Evolutionary conservation across 2,888 invertebrate species (phyloP), one percentile per base, ranked within the genome.

Genomic region (Drosophila anomelani): DNA sequence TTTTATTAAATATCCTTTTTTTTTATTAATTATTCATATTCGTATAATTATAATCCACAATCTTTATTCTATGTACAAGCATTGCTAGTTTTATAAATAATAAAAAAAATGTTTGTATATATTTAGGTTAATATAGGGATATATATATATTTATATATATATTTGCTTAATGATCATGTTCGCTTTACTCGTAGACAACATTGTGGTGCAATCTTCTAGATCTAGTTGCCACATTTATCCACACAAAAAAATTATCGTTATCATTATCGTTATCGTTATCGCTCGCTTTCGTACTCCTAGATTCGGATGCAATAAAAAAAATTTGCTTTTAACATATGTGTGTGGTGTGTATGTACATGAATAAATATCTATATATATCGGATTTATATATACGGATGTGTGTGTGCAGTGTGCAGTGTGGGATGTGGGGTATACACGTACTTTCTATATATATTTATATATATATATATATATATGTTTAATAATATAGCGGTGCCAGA

Each of bases 11-110:
- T 74, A 74, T 76, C 15, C 58, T 59, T 67, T 20, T 49, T 49
- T 43, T 69, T 76, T 76, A 69, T 70, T 74, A 60, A 51, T 56
- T 66, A 43, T 72, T 64, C 49, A 54, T 67, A 41, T 75, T 59
- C 54, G 56, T 58, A 54, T 73, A 47, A 29, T 39, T 55, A 56
- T 41, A 49, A 26, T 74, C 55, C 56, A 61, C 76, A 61, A 55
- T 57, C 57, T 58, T 75, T 70, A 56, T 44, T 77, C 75, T 86
- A 86, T 84, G 29, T 86, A 84, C 83, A 86, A 84, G 83, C 84
- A 80, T 78, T 86, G 71, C 86, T 85, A 83, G 59, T 60, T 81
- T 77, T 77, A 78, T 83, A 85, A 85, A 81, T 81, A 76, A 85
- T 78, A 59, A 71, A 54, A 62, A 62, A 62, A 53, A 36, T 17